These are phyloP conservation scores for Drosophila robusta DNA, from an alignment of 2,888 invertebrate species.

Conservation along the genomic window DNA sequence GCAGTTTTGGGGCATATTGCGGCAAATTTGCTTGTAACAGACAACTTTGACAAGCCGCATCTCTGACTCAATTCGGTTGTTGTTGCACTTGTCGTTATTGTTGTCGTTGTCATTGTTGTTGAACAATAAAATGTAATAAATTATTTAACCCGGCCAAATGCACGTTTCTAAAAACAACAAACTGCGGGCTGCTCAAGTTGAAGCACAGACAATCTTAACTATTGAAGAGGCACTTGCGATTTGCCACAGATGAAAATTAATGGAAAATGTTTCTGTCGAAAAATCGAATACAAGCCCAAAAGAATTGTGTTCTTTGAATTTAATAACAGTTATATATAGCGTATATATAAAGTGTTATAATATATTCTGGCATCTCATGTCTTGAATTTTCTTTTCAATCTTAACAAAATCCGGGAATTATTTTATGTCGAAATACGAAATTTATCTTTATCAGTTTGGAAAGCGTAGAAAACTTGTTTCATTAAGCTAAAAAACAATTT, in stretches of 20 bases:
- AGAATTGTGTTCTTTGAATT: too few relatives aligned
- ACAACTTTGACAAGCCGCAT: constrained; percentile 67
- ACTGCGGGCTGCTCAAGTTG: constrained; percentile 20
- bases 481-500: neutral
- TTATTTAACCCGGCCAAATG: constrained; percentile 75
- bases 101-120: constrained; percentile 27
- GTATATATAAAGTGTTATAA: too few relatives aligned
- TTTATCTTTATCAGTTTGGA: too few relatives aligned
- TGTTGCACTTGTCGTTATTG: neutral
- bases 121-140: constrained; percentile 78
- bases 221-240: constrained; percentile 16
- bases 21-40: constrained; percentile 46
- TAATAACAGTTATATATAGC: too few relatives aligned
- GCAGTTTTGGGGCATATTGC: constrained; percentile 40
- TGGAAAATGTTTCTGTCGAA: neutral
- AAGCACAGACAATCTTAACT: neutral
- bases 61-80: constrained; percentile 60
- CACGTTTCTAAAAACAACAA: constrained; percentile 40
- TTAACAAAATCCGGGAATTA: too few relatives aligned
- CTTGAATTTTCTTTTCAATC: too few relatives aligned
- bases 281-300: neutral
- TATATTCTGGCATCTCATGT: too few relatives aligned
- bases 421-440: too few relatives aligned
- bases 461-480: too few relatives aligned
- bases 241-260: neutral